Evolutionary conservation across 1,140 invertebrate species (phyloP), one percentile per base, ranked within the genome.

Genomic region (Homalodisca vitripennis): DNA sequence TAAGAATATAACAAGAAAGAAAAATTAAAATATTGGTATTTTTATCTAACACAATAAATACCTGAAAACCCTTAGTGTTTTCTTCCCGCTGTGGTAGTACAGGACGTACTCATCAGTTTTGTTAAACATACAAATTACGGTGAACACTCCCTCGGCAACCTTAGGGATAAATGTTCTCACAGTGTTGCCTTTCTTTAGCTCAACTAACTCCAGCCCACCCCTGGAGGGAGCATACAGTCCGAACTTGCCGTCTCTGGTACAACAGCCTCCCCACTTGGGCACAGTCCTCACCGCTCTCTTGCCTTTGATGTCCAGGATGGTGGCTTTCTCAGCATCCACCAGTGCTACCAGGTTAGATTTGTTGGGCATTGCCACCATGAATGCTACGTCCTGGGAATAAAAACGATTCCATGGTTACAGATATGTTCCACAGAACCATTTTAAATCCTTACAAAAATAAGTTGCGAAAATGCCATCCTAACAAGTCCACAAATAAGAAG

Each of bases 121-220:
- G 46, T 95, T 98, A 78, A 99, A 99, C 81, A 93, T 88, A 57
- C 93, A 94, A 72, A 95, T 93, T 26, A 98, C 94, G 14, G 92
- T 94, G 78, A 98, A 98, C 0, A 99, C 96, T 1, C 97, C 97
- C 81, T 99, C 97, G 10, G 96, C 95, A 0, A 98, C 90, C 79
- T 92, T 88, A 1, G 93, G 92, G 70, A 98, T 96, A 60, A 95
- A 92, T 0, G 91, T 94, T 76, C 89, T 89, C 0, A 93, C 87
- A 0, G 87, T 89, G 41, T 87, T 86, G 6, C 94, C 92, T 80
- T 93, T 88, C 79, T 93, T 92, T 66, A 96, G 79, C 76, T 95
- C 93, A 29, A 96, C 84, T 24, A 97, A 83, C 76, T 98, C 95
- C 1, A 99, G 81, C 0, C 97, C 97, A 0, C 97, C 97, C 85